These are phyloP conservation scores for Eumeta japonica DNA, from an alignment of 1,140 invertebrate genomes.

Conservation along the genomic window DNA sequence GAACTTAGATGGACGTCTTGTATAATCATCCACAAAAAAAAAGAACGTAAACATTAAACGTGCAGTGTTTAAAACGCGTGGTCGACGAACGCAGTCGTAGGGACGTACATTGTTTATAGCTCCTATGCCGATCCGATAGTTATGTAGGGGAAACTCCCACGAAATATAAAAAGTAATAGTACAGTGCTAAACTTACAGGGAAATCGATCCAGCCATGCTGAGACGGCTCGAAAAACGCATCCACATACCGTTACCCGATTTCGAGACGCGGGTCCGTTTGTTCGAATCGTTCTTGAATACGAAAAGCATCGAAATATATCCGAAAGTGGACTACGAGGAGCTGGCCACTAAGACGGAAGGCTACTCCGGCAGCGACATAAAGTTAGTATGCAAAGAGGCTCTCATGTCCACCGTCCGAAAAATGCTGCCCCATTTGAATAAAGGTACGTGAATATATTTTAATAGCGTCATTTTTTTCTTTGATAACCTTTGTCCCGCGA, in stretches of 20 bases:
- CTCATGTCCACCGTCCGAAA: slow-evolving; percentile 61
- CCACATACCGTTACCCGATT: slow-evolving; percentile 74
- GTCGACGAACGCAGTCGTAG: no score
- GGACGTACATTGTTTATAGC: no score
- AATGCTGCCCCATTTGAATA: slow-evolving; percentile 26
- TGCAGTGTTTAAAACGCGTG: no score
- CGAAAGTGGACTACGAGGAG: slow-evolving; percentile 47
- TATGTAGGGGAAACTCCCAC: no score
- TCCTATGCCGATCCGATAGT: no score
- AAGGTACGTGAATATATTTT: no score
- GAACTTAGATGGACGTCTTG: no score
- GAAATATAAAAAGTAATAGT: no score
- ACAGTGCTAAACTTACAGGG: slow-evolving; percentile 67
- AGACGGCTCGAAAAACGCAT: slow-evolving; percentile 87
- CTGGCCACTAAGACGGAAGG: slow-evolving; percentile 68
- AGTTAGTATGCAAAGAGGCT: slow-evolving; percentile 84
- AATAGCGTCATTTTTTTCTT: no score
- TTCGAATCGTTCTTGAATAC: slow-evolving; percentile 62
- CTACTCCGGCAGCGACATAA: slow-evolving; percentile 89
- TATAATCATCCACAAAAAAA: no score
- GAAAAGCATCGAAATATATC: slow-evolving; percentile 31
- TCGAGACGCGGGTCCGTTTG: slow-evolving; percentile 64
- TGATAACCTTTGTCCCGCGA: no score
- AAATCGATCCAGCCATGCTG: slow-evolving; percentile 84
- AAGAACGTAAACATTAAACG: no score